Base-by-base conservation (phyloP, 1,140 invertebrate genomes). In the Orchesella cincta region DNA sequence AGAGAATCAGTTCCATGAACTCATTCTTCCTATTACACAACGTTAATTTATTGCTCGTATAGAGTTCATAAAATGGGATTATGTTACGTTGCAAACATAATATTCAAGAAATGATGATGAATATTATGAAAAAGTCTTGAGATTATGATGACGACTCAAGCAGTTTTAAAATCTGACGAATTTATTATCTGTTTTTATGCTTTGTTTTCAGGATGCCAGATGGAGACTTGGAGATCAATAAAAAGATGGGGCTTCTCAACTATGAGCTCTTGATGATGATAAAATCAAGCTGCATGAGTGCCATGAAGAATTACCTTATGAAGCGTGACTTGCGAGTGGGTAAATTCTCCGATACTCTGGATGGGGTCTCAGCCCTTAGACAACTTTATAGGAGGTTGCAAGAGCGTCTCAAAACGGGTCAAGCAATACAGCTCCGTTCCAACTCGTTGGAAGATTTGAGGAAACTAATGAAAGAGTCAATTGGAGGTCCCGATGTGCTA, bases 301-400 rank as follows among this genome's bases (percentile, higher is more conserved):
- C 77, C 1, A 73, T 81, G 33, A 51, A 79, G 74, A 81, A 81
- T 67, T 77, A 81, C 57, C 57, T 81, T n/a, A 46, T 79, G 0
- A 77, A 77, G 51, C 46, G 78, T 23, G 80, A 81, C 57, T 29
- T 81, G 1, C 72, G 77, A 20, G 75, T 81, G 36, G 80, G 80
- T 23, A 81, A 75, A 54, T 78, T 81, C 46, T 39, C 16, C 2
- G 74, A 79, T 29, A 79, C 78, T 29, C 20, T 73, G 18, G 71
- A 67, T 26, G 80, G 78, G 8, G 54, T 81, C 28, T 46, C 39
- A 28, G 26, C 70, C 14, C 73, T 81, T 51, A 39, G 80, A 34
- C 57, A 75, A 29, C 51, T 81, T 39, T 81, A 81, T 54, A 54
- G 77, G 1, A 39, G n/a, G 23, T 75, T 79, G 1, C 75, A 77